Conservation (phyloP, 2,797 vertebrate species). For the Sebastolobus altivelis region DNA sequence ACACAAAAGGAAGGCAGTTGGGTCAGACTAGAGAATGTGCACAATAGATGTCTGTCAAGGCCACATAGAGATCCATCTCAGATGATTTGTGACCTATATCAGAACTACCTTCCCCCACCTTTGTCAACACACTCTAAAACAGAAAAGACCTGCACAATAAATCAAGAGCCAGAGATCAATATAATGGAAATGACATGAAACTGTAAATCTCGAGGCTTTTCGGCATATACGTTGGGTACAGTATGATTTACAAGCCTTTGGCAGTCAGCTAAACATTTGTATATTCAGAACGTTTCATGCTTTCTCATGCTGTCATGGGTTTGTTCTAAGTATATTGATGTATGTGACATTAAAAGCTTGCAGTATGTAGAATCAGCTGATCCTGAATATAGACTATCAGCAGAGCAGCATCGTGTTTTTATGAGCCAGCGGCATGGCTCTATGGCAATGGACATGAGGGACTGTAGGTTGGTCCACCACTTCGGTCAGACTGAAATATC, state of each 20-base stretch:
- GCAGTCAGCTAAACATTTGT: constrained; percentile 1
- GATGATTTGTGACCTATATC: constrained; percentile 51
- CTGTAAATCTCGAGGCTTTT: constrained; percentile 7
- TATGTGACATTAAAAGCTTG: constrained; percentile 7
- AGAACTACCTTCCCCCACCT: constrained; percentile 7
- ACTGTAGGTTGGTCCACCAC: neutral
- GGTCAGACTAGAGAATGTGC: constrained; percentile 1
- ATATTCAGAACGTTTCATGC: neutral
- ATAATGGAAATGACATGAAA: constrained; percentile 17
- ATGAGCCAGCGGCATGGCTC: neutral
- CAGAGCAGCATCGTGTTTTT: neutral
- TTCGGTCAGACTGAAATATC: neutral
- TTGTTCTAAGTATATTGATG: constrained; percentile 12
- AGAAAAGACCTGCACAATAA: constrained; percentile 20
- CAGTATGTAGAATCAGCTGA: constrained; percentile 6
- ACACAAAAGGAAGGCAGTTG: constrained; percentile 3
- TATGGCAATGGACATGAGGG: neutral
- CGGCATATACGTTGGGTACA: neutral
- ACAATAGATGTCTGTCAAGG: constrained; percentile 40
- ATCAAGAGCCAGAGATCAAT: constrained; percentile 23
- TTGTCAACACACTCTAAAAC: constrained; percentile 21
- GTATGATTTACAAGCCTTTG: constrained; percentile 18
- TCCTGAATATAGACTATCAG: neutral
- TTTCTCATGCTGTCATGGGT: neutral
- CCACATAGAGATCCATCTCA: constrained; percentile 31